Evolutionary conservation across 2,113 vertebrate species (phyloP).

Genomic region (Platysternon megacephalum): DNA sequence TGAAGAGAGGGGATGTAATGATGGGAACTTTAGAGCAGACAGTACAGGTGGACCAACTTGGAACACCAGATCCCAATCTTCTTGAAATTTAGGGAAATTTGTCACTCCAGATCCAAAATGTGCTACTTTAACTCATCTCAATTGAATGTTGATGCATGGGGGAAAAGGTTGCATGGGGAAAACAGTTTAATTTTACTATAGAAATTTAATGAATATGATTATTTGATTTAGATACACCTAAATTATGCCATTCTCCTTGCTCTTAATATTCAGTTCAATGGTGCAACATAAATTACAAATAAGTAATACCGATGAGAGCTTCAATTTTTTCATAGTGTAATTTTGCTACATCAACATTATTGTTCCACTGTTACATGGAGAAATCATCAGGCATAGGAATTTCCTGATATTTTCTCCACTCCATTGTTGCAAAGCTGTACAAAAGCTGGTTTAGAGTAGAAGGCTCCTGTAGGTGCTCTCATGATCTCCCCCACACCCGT

Average conservation of each 20-base stretch:
- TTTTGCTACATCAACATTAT: not conserved
- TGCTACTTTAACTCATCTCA: not conserved
- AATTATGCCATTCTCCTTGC: conserved; percentile 12
- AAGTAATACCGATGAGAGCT: conserved; percentile 2
- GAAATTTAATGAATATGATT: not conserved
- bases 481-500: not conserved
- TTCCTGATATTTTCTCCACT: not conserved
- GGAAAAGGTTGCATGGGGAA: not conserved
- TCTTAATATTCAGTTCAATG: not conserved
- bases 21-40: not conserved
- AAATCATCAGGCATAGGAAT: not conserved
- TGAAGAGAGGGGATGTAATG: not conserved
- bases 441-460: not conserved
- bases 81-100: not conserved
- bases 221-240: not conserved
- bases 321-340: not conserved
- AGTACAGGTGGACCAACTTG: not conserved
- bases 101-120: not conserved
- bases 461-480: not conserved
- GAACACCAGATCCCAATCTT: not conserved
- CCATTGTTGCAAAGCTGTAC: not conserved
- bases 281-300: not conserved
- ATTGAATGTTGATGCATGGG: not conserved
- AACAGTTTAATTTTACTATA: conserved; percentile 23
- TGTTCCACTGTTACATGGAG: not conserved